Conservation (phyloP, 2,888 invertebrate genomes). For the Odontocolon sp. region DNA sequence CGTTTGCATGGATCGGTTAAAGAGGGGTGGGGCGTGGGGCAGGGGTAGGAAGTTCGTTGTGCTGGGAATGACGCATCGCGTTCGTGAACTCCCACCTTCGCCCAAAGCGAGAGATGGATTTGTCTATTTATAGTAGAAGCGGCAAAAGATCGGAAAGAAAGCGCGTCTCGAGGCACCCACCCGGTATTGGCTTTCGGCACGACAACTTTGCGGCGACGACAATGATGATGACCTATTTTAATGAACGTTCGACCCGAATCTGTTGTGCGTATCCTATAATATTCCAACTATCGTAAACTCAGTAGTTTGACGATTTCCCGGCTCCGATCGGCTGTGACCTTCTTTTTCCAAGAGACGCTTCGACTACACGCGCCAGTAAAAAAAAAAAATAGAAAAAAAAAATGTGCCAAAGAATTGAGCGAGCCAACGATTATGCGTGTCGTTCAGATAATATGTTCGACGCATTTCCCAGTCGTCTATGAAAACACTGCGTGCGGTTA, state of each 20-base stretch:
- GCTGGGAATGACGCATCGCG: not conserved
- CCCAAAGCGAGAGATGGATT: not conserved
- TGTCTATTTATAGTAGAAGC: slow-evolving; percentile 44
- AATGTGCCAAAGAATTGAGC: slow-evolving; percentile 27
- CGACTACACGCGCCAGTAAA: not conserved
- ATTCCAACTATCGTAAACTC: not conserved
- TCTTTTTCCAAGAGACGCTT: not conserved
- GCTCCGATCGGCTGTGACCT: not conserved
- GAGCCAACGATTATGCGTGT: slow-evolving; percentile 26
- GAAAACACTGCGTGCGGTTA: not conserved
- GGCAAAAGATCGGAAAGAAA: slow-evolving; percentile 76
- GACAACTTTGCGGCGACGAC: not conserved
- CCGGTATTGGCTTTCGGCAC: slow-evolving; percentile 55
- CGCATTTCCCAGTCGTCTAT: not conserved
- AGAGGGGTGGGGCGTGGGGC: too few relatives aligned
- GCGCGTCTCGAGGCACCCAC: slow-evolving; percentile 66
- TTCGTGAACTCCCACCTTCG: not conserved
- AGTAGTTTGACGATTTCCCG: too few relatives aligned
- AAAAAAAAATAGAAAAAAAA: too few relatives aligned
- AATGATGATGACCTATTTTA: slow-evolving; percentile 24
- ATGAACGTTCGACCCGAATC: slow-evolving; percentile 5
- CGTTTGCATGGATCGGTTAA: too few relatives aligned
- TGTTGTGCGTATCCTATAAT: not conserved
- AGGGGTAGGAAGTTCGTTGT: not conserved
- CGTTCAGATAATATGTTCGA: slow-evolving; percentile 33